A percentile compares a stretch with the other conserved stretches of the same genome.
These are phyloP conservation scores for Spinus olivaceus DNA, from an alignment of 2,797 vertebrate species.

Conservation along the genomic window DNA sequence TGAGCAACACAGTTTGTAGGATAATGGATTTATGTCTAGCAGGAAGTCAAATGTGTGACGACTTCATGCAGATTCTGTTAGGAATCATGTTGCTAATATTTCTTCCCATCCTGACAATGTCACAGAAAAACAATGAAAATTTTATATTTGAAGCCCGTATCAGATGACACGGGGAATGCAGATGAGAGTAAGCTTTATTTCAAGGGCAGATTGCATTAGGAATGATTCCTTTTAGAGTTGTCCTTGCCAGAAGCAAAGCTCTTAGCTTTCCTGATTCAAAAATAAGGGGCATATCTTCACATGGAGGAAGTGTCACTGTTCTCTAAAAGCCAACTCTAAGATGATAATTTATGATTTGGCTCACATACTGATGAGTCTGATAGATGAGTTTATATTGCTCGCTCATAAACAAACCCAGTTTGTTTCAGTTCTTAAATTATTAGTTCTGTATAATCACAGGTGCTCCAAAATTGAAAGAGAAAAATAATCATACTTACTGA, in stretches of 20 bases:
- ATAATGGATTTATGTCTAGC: constrained; percentile 67
- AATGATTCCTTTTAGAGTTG: constrained; percentile 42
- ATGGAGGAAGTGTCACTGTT: not conserved
- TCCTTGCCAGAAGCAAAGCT: constrained; percentile 38
- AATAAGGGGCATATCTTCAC: not conserved
- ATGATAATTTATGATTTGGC: constrained; percentile 35
- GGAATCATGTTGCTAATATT: constrained; percentile 58
- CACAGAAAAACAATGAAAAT: constrained; percentile 52
- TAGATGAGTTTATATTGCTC: not conserved
- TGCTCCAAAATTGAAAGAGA: not conserved
- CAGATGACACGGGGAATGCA: constrained; percentile 13
- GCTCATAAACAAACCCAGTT: constrained; percentile 19
- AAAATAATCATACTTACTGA: constrained; percentile 1
- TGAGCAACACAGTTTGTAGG: constrained; percentile 46
- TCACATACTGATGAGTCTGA: constrained; percentile 14
- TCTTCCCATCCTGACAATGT: constrained; percentile 32
- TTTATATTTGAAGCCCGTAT: constrained; percentile 47
- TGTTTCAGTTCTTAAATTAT: constrained; percentile 36
- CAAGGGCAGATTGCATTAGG: constrained; percentile 56
- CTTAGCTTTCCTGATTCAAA: constrained; percentile 55
- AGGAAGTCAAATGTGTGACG: constrained; percentile 69
- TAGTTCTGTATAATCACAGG: not conserved
- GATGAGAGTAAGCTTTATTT: constrained; percentile 65
- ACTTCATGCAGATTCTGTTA: constrained; percentile 65
- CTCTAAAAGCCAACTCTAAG: not conserved